phyloP scores from a whole-genome alignment of 1,140 invertebrate genomes.

The Aphis gossypii region DNA sequence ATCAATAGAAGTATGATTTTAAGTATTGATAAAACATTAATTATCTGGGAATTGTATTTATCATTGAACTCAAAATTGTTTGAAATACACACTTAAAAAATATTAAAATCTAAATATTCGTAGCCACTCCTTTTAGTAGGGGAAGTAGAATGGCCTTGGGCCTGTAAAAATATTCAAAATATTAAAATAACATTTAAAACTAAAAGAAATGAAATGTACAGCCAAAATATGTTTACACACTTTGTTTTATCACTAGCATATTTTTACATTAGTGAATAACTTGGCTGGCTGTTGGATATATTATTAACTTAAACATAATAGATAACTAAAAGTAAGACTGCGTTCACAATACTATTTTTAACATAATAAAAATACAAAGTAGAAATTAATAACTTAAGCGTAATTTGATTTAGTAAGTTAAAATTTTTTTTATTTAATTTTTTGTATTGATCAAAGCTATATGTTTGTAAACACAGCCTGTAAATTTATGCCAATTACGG shows the following conservation, averaged over 20 bases:
- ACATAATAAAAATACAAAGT: not conserved
- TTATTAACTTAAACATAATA: not conserved
- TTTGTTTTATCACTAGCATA: not conserved
- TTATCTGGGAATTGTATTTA: not conserved
- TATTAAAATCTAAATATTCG: slow-evolving; percentile 34
- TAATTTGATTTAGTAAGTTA: not conserved
- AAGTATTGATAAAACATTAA: not conserved
- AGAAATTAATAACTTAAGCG: not conserved
- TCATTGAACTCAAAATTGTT: not conserved
- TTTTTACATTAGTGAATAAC: not conserved
- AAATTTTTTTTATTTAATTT: not conserved
- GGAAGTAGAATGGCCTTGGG: slow-evolving; percentile 53
- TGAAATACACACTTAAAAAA: not conserved
- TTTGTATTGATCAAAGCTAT: not conserved
- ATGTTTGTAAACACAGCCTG: slow-evolving; percentile 7
- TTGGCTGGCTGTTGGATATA: not conserved
- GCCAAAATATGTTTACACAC: not conserved
- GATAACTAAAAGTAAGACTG: not conserved
- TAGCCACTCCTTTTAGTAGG: slow-evolving; percentile 46
- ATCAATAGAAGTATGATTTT: not conserved
- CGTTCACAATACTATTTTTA: not conserved
- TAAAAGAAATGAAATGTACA: not conserved
- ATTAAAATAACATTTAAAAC: slow-evolving; percentile 40
- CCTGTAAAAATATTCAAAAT: slow-evolving; percentile 52
- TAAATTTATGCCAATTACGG: not conserved